Base-by-base conservation (phyloP, 2,797 vertebrate species). In the Pygocentrus nattereri region DNA sequence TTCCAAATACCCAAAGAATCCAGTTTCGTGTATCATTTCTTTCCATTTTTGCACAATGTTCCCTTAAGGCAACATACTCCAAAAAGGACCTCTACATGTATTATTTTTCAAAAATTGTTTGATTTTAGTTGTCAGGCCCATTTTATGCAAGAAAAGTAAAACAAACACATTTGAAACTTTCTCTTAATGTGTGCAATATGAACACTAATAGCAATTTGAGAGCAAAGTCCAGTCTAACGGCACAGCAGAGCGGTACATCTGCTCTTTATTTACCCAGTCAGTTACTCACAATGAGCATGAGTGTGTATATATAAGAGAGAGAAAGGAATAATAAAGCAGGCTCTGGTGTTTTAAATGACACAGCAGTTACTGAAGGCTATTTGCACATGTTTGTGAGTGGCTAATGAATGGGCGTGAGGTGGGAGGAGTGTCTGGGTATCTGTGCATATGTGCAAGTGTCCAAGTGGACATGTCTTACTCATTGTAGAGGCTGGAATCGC, bases 201-300 rank as follows among this genome's bases (percentile, higher is more conserved):
- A 44, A 41, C 3, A 76, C 64, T 85, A 79, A 85, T 80, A 47
- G 54, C 34, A 77, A 77, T 73, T 74, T 47, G 61, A 81, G 61
- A 81, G 81, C 74, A 78, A 76, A 77, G 75, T 47, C 71, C 65
- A 73, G 71, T 74, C 65, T 94, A 94, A 94, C 94, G 88, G 93
- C 88, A 93, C 92, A 91, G 89, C 78, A 83, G n/a, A n/a, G 52
- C 88, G 88, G 88, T 89, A 88, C 88, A 85, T 73, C 89, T 92
- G 93, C 93, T 90, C 91, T 92, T 89, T 93, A 92, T 92, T 93
- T 93, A 93, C 90, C 87, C 77, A 19, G 70, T 76, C 85, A 83
- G 80, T 83, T 81, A 79, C 70, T 81, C 82, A 84, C 74, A 84
- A 74, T 78, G 77, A 8, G 56, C 11, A 30, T 52, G 59, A 13